Evolutionary conservation across 2,888 invertebrate genomes (phyloP), one percentile per base, ranked within the genome.

Genomic region (Ectobius pallidus): DNA sequence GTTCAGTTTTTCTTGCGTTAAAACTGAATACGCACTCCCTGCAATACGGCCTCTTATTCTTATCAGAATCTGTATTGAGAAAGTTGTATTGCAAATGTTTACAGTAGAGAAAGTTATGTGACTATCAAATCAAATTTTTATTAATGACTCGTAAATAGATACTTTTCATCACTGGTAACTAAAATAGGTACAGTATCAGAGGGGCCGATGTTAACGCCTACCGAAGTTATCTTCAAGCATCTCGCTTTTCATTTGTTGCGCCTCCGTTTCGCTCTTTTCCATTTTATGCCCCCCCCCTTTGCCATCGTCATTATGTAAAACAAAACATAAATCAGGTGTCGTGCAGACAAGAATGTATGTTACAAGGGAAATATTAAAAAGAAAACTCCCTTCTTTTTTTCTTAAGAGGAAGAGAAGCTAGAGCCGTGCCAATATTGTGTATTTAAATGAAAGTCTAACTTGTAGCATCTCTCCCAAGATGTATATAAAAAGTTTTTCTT

Each of bases 251-350:
- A 55, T 22, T 55, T 55, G 55, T 27, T 55, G 55, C 46, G 7
- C 55, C 16, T 6, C 14, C 55, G 16, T 30, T 34, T 34, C 11
- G 7, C 11, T 46, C n/a, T n/a, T 30, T 58, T 30, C 58, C 30
- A n/a, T n/a, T 58, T 58, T 58, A 58, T n/a, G 30, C 27, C 58
- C 58, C 11, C 58, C 58, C 32, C 30, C 16, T 58, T n/a, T n/a
- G n/a, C 58, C 58, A 30, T 58, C 58, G 58, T 58, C 58, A 58
- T 58, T 58, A 58, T 58, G 58, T 30, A 58, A 58, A 58, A 58
- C 30, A 58, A 58, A 58, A 30, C 58, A 58, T 58, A 58, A 58
- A 58, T 58, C 58, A 58, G 58, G 58, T 58, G 58, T 30, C 58
- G 58, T 30, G 58, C 14, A 6, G 30, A 58, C 58, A n/a, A 30